A percentile compares a stretch with the other conserved stretches of the same genome.
Conservation (phyloP, 2,113 vertebrate genomes). For the Elephantulus edwardii region DNA sequence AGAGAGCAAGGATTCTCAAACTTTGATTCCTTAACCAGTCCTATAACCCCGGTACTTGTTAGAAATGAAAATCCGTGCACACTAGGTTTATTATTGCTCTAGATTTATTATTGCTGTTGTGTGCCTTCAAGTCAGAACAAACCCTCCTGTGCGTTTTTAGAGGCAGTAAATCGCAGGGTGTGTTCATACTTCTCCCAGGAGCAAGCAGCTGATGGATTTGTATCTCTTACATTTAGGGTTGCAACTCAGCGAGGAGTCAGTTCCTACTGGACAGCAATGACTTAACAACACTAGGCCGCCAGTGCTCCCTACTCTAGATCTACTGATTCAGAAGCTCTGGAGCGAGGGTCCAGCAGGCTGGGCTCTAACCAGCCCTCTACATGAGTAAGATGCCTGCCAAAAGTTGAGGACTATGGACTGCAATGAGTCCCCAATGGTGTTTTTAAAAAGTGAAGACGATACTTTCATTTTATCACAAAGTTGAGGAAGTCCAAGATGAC, state of each 20-base stretch:
- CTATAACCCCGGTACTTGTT: neutral
- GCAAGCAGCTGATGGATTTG: no score
- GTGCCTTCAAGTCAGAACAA: no score
- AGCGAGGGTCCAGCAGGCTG: neutral
- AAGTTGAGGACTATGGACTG: neutral
- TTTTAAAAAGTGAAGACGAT: neutral
- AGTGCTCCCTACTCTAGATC: neutral
- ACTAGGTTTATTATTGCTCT: no score
- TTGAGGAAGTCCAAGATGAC: neutral
- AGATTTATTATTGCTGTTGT: no score
- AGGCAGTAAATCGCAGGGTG: no score
- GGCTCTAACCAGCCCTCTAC: neutral
- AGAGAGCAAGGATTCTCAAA: neutral
- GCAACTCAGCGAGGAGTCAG: no score
- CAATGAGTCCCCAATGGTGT: neutral
- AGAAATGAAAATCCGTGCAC: neutral
- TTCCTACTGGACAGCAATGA: no score
- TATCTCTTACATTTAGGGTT: no score
- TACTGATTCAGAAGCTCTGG: neutral
- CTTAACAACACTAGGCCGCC: no score
- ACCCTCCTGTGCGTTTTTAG: no score
- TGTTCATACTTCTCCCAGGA: no score
- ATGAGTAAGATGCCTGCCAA: neutral
- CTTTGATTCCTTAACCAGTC: neutral
- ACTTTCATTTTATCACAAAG: constrained; percentile 7